phyloP scores from a whole-genome alignment of 2,797 vertebrate species.

The Crenuchus spilurus region DNA sequence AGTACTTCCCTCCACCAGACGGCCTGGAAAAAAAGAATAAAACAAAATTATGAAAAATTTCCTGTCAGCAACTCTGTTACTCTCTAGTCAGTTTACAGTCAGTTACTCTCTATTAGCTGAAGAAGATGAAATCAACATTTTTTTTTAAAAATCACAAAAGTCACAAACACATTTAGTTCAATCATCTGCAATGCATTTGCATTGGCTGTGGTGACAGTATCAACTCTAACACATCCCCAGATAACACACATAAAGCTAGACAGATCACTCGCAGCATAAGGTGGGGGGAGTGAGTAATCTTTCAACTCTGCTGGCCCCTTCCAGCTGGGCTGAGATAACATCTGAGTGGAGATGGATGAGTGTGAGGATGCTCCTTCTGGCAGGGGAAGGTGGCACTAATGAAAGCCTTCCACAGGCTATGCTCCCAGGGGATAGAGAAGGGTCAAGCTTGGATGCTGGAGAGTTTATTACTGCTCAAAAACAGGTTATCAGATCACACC shows the following conservation, averaged over 20 bases:
- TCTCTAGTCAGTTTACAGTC: no score
- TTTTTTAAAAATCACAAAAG: conserved; percentile 21
- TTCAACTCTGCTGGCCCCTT: neutral
- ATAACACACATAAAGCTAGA: neutral
- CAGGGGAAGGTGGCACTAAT: neutral
- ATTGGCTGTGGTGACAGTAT: conserved; percentile 20
- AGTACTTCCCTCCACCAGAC: conserved; percentile 96
- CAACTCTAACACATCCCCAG: conserved; percentile 8
- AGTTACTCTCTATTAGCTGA: no score
- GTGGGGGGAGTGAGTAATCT: neutral
- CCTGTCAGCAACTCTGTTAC: conserved; percentile 20
- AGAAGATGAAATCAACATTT: conserved; percentile 21
- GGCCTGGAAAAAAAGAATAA: conserved; percentile 80
- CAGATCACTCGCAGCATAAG: neutral
- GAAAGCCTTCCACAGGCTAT: neutral
- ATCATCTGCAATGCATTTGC: conserved; percentile 45
- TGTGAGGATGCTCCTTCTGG: conserved; percentile 7
- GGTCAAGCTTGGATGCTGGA: neutral
- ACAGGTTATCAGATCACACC: conserved; percentile 25
- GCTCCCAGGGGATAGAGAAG: neutral
- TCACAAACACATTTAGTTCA: conserved; percentile 28
- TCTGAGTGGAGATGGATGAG: conserved; percentile 25
- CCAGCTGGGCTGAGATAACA: conserved; percentile 10
- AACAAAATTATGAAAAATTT: conserved; percentile 51
- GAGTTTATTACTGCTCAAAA: conserved; percentile 18